Percentiles rank a stretch among this genome's conserved stretches.
Conservation (phyloP, 2,888 invertebrate genomes). For the Plagodis dolabraria region DNA sequence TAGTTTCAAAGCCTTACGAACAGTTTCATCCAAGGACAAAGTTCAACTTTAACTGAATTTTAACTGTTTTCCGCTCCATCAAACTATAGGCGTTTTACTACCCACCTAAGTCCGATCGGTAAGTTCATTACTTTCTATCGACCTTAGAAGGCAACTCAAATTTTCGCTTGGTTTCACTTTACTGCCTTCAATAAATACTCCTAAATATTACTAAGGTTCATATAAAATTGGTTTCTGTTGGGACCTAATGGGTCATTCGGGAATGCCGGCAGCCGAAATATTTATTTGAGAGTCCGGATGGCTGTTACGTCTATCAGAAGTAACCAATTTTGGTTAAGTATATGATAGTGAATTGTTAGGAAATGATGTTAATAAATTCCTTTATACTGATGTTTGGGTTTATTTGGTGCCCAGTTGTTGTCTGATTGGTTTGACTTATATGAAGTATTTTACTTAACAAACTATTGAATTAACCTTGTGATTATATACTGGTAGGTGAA, state of each 20-base stretch:
- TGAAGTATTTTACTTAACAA: too few species aligned
- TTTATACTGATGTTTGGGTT: slow-evolving; percentile 5
- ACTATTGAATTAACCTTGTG: too few species aligned
- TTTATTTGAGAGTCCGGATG: slow-evolving; percentile 32
- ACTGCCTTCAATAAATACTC: slow-evolving; percentile 36
- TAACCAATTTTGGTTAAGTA: slow-evolving; percentile 28
- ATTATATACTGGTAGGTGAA: too few species aligned
- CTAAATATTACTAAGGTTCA: slow-evolving; percentile 37
- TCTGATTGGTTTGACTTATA: neutral
- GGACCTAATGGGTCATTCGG: slow-evolving; percentile 37
- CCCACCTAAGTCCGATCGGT: slow-evolving; percentile 39
- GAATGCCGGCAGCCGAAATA: slow-evolving; percentile 29
- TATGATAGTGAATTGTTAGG: slow-evolving; percentile 24
- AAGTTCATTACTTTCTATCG: slow-evolving; percentile 45
- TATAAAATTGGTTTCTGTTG: slow-evolving; percentile 36
- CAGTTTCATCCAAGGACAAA: too few species aligned
- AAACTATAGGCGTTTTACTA: slow-evolving; percentile 34
- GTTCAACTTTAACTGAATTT: slow-evolving; percentile 1
- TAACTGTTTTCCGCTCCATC: slow-evolving; percentile 41
- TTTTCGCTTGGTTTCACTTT: slow-evolving; percentile 34
- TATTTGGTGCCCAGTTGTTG: neutral
- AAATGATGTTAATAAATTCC: slow-evolving; percentile 15
- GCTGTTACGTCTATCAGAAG: slow-evolving; percentile 20
- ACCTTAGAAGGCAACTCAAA: slow-evolving; percentile 26
- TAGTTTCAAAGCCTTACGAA: too few species aligned